A percentile compares a stretch with the other conserved stretches of the same genome.
phyloP scores from a whole-genome alignment of 2,797 vertebrate genomes.

The Paedocypris micromegethes region DNA sequence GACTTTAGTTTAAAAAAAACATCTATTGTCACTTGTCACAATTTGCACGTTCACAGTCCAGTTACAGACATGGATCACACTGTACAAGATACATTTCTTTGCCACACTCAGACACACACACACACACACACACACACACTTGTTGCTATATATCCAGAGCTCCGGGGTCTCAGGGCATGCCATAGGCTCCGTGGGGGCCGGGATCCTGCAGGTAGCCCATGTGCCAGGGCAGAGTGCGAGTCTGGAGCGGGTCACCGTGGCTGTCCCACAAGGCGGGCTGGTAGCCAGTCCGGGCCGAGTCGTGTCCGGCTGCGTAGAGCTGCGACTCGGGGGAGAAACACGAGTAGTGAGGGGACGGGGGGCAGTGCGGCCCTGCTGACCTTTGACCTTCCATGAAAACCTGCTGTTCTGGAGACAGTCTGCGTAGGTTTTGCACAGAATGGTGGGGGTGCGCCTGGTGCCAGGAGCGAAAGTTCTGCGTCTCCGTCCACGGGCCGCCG shows the following conservation, averaged over 20 bases:
- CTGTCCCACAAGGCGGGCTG: conserved; percentile 65
- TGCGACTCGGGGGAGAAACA: conserved; percentile 65
- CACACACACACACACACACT: not conserved
- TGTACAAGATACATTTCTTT: no score
- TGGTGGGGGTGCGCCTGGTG: conserved; percentile 55
- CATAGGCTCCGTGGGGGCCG: conserved; percentile 62
- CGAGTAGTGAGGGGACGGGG: conserved; percentile 68
- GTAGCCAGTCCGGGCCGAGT: conserved; percentile 56
- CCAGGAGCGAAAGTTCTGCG: conserved; percentile 57
- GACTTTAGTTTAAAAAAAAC: no score
- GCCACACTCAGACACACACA: not conserved
- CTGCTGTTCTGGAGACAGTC: conserved; percentile 53
- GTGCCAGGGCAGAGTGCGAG: conserved; percentile 70
- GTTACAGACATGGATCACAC: no score
- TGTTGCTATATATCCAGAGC: not conserved
- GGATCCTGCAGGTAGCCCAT: conserved; percentile 69
- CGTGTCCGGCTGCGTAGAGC: conserved; percentile 58
- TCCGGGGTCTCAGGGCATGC: conserved; percentile 10
- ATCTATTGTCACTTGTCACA: no score
- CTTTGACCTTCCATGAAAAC: conserved; percentile 58
- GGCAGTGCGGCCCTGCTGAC: conserved; percentile 52
- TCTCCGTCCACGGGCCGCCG: not conserved
- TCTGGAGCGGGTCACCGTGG: conserved; percentile 55
- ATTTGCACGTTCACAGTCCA: no score
- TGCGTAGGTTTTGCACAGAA: conserved; percentile 50